Base-by-base conservation (phyloP, 2,113 vertebrate species). In the Siphamia tubifer region DNA sequence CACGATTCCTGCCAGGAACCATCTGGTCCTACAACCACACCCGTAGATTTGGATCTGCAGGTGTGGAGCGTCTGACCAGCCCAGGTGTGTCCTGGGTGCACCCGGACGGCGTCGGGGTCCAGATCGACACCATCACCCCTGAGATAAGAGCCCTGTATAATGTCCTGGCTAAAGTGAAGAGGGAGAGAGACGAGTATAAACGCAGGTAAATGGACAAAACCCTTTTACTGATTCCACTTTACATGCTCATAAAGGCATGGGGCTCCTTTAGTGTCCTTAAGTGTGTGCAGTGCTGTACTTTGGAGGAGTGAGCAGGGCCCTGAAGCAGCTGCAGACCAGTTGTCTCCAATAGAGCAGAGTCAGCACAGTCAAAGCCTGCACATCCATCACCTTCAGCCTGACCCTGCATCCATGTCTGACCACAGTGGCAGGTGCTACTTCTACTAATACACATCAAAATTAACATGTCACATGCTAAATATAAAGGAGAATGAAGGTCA, bases 131-230 rank as follows among this genome's bases (percentile, higher is more conserved):
- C 89, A 98, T 99, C 90, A 98, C 97, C 15, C 97, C 97, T 0
- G 97, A 98, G 90, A 97, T 99, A 79, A 92, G 97, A n/a, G 97
- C 97, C 1, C 94, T 99, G 28, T 98, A 99, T 85, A 98, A 98
- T 57, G 97, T 99, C 42, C 88, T 99, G 92, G 96, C 94, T 78
- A 99, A 99, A 88, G 97, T 98, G 79, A 98, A 98, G 91, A 79
- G 97, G 60, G 97, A 98, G 79, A 88, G 97, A 23, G 97, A 99
- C 35, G 96, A 98, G 81, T 98, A 97, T 87, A 98, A 97, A 83
- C 93, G 95, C 84, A 98, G 96, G 96, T 98, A 93, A 93, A 92
- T 58, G 10, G 17, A 55, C 8, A 0, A 23, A 70, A 27, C 13
- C 2, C 4, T 39, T 71, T 79, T 67, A 49, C n/a, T n/a, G n/a